Conservation (phyloP, 2,797 vertebrate species). For the Lutjanus campechanus region DNA sequence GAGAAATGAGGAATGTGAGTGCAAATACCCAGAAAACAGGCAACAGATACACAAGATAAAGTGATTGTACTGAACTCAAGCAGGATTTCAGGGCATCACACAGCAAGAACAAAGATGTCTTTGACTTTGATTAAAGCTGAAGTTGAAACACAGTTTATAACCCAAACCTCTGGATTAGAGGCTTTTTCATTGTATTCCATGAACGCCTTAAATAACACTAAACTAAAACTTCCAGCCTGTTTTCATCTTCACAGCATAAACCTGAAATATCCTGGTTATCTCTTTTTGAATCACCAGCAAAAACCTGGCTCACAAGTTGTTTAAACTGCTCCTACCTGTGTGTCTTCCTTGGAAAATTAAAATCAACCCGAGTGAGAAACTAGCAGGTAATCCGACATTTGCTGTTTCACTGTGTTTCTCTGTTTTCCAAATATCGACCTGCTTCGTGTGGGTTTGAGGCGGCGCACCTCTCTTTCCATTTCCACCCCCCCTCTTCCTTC, state of each 20-base stretch:
- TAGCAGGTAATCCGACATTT: neutral
- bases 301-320: neutral
- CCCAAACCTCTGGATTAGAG: neutral
- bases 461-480: conserved; percentile 39
- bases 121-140: neutral
- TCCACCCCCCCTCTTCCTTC: conserved; percentile 25
- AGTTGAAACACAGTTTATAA: neutral
- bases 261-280: neutral
- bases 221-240: neutral
- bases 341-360: neutral
- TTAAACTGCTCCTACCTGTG: conserved; percentile 30
- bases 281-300: neutral
- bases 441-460: conserved; percentile 10
- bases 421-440: conserved; percentile 1
- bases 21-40: neutral
- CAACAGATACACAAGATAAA: neutral
- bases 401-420: neutral
- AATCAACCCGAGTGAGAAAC: neutral
- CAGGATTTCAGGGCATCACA: neutral
- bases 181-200: neutral
- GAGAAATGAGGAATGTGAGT: neutral
- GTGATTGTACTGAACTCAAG: neutral
- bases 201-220: neutral
- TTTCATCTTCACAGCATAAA: neutral
- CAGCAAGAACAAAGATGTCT: neutral